Evolutionary conservation across 2,888 invertebrate genomes (phyloP), one percentile per base, ranked within the genome.

Genomic region (Synanthedon vespiformis): DNA sequence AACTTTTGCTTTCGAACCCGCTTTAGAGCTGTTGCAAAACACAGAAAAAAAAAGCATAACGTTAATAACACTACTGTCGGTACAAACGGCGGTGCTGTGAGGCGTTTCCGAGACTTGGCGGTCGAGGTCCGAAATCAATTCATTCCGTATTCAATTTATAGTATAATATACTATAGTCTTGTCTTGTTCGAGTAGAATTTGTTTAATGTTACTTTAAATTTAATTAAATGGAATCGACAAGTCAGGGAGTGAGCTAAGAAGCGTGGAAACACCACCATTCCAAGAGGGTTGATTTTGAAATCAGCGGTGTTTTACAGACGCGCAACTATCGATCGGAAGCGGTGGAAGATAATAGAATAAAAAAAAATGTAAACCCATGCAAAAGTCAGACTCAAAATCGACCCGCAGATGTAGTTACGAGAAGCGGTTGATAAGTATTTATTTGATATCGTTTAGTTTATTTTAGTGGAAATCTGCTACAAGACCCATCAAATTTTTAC

Each of bases 1-100:
- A 80, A 87, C 88, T 89, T 90, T 90, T 84, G 89, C 88, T 89
- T 90, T 90, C 89, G 85, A 77, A 76, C 87, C 83, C 80, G 86
- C 78, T 80, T 85, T 88, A 87, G 83, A 85, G 85, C 88, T 88
- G 88, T 82, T 78, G 83, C 81, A 80, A 79, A 80, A 80, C 80
- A 81, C 78, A 77, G 77, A 74, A 82, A 80, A 82, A 80, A 22
- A 22, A 85, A 80, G 77, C 79, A 34, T 34, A 76, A 72, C 64
- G 69, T 77, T 74, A 73, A 68, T 71, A 22, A 61, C 58, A 61
- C 62, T 64, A 62, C 62, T 48, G 1, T 58, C 53, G 47, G 40
- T 44, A 51, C 52, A 61, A 47, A 27, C 44, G 64, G 68, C 67
- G 65, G 65, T 68, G 73, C 65, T 66, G n/a, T n/a, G 61, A 58